Evolutionary conservation across 2,113 vertebrate species (phyloP).

Genomic region (Anhinga anhinga): DNA sequence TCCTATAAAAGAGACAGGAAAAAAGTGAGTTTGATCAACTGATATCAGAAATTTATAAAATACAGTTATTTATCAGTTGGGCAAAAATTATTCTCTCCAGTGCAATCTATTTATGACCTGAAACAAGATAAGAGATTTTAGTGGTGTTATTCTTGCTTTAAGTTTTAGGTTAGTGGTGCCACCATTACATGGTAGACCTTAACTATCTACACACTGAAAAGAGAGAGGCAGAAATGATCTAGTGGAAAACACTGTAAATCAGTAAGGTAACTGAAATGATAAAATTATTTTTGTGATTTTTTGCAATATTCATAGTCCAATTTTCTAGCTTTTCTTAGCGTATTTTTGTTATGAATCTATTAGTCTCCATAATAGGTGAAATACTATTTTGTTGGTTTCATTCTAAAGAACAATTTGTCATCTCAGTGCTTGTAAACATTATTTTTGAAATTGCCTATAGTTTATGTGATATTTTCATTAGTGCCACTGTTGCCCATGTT

Average conservation of each 20-base stretch:
- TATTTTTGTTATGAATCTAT: constrained; percentile 1
- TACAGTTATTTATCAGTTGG: neutral
- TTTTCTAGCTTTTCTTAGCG: neutral
- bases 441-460: neutral
- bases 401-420: neutral
- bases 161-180: neutral
- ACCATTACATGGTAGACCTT: neutral
- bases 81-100: neutral
- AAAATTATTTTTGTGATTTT: neutral
- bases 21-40: neutral
- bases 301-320: fast-evolving
- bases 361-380: neutral
- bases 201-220: neutral
- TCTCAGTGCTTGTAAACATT: neutral
- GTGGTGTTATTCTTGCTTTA: neutral
- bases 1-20: neutral
- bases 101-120: neutral
- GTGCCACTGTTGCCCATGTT: neutral
- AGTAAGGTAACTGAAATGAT: constrained; percentile 12
- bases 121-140: neutral
- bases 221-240: neutral
- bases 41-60: neutral
- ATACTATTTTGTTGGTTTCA: constrained; percentile 16
- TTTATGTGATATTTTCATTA: neutral
- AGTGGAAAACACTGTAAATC: neutral